Conservation (phyloP, 1,140 invertebrate genomes). For the Yoshiicerus persimilis region DNA sequence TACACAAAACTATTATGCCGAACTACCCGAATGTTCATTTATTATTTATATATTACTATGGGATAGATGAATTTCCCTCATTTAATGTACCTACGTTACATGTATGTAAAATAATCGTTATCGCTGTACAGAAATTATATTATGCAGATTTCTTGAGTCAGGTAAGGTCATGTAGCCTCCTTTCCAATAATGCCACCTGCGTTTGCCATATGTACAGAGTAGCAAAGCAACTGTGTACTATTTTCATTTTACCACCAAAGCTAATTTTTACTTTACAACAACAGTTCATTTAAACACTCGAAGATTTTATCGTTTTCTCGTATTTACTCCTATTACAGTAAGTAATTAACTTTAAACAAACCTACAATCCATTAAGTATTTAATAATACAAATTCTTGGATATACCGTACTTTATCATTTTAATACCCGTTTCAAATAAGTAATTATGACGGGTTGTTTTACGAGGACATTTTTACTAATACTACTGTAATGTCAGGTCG, state of each 20-base stretch:
- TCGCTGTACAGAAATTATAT: neutral
- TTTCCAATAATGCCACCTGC: neutral
- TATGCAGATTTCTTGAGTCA: neutral
- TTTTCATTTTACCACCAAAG: neutral
- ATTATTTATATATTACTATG: neutral
- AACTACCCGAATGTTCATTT: neutral
- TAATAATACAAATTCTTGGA: no score
- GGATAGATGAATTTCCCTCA: neutral
- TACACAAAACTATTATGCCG: neutral
- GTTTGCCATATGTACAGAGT: neutral
- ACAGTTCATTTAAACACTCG: neutral
- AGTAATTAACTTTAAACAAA: neutral
- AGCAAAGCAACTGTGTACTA: neutral
- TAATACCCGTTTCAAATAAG: no score
- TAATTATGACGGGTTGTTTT: no score
- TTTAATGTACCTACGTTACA: neutral
- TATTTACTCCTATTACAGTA: neutral
- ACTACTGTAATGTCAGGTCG: no score
- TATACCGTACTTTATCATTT: no score
- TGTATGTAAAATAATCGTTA: neutral
- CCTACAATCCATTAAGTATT: neutral
- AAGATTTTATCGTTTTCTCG: neutral
- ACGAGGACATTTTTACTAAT: no score
- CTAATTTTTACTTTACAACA: neutral
- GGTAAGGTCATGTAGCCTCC: neutral